Evolutionary conservation across 35 echinoderm and acorn worm genomes (phyloP), one percentile per base, ranked within the genome.

Genomic region (Apostichopus parvimensis): DNA sequence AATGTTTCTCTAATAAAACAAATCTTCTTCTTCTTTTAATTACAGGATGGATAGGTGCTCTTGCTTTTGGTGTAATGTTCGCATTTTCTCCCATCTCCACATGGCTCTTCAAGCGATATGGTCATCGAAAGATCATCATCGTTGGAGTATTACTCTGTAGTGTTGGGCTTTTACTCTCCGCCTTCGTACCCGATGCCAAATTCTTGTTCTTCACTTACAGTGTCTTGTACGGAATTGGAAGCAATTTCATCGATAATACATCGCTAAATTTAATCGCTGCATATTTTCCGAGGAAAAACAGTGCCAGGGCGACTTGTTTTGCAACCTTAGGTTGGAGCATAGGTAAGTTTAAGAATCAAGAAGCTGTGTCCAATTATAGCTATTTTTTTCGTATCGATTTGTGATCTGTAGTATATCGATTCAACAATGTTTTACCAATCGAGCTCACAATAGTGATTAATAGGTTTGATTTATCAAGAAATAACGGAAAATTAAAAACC

Each of bases 261-360:
- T 87, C 97, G 45, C 88, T 98, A 7, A 96, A 98, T 79, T 89
- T 98, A 64, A 94, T 98, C 18, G 94, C 92, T 9, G 79, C 93
- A 1, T 96, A 98, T 62, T 98, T 98, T 45, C 97, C 97, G 62
- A 92, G 94, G 77, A 98, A 98, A 80, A 98, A 98, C 89, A 98
- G 97, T 66, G 97, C 95, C 9, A 85, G 95, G 54, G 95, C 97
- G 71, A 96, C 97, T 15, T 98, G 97, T 77, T 98, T 98, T 86
- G 97, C 97, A 12, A 98, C 97, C 15, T 92, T 98, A 6, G 97
- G 97, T 45, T 98, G 97, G 97, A 98, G 97, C 53, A 90, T 98
- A 71, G 97, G 97, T 98, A 83, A 92, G 88, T 77, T 28, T 28
- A 28, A 28, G 26, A 28, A 28, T 28, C 26, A 28, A 28, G 26